Conservation (phyloP, 2,113 vertebrate genomes). For the Beaufortia kweichowensis region DNA sequence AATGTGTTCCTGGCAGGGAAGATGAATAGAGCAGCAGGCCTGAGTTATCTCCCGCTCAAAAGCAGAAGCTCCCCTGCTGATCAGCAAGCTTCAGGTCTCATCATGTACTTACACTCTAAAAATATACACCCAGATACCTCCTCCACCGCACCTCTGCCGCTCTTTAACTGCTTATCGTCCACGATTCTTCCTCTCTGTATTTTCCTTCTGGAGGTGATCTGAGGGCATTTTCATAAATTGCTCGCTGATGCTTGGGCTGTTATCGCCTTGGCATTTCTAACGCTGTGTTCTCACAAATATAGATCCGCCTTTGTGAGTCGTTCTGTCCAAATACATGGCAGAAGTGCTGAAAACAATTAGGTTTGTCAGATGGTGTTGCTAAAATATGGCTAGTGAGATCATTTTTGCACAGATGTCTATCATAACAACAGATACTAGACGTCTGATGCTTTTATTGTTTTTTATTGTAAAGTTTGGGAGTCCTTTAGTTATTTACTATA, state of each 20-base stretch:
- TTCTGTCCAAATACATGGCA: not conserved
- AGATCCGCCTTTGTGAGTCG: not conserved
- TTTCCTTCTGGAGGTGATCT: slow-evolving; percentile 16
- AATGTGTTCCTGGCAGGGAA: slow-evolving; percentile 32
- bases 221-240: slow-evolving; percentile 12
- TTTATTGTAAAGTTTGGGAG: too few relatives aligned
- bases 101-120: slow-evolving; percentile 41
- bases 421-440: not conserved
- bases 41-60: slow-evolving; percentile 51
- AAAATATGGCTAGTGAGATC: not conserved
- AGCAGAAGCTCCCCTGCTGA: slow-evolving; percentile 46
- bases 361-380: too few relatives aligned
- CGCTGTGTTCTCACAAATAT: not conserved
- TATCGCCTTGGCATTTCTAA: slow-evolving; percentile 8
- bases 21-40: slow-evolving; percentile 48
- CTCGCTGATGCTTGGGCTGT: not conserved
- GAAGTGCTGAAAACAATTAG: too few relatives aligned
- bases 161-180: slow-evolving; percentile 24
- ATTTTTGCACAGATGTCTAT: not conserved
- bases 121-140: slow-evolving; percentile 39
- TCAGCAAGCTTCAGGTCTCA: slow-evolving; percentile 42
- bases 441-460: not conserved
- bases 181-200: slow-evolving; percentile 5
- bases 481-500: too few relatives aligned
- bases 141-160: not conserved